These are phyloP conservation scores for Drosophila falleni DNA, from an alignment of 2,888 invertebrate genomes.

Conservation along the genomic window DNA sequence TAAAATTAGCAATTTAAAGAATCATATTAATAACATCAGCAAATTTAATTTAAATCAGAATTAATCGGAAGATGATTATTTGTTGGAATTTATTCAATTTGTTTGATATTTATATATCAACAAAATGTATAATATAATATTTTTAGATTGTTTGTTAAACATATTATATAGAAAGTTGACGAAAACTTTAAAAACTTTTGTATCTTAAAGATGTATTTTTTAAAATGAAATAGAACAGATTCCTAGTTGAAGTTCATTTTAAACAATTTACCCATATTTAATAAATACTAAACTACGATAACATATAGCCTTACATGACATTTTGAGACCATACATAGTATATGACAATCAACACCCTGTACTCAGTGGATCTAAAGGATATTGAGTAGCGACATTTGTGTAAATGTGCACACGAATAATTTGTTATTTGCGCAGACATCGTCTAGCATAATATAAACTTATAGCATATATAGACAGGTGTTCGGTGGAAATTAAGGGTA, in stretches of 20 bases:
- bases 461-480: slow-evolving; percentile 49
- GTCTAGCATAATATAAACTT: slow-evolving; percentile 31
- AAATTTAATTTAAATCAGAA: too few relatives aligned
- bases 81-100: too few relatives aligned
- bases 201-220: neutral
- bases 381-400: slow-evolving; percentile 22
- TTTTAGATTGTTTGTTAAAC: neutral
- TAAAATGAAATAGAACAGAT: neutral
- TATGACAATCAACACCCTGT: neutral
- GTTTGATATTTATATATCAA: neutral
- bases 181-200: neutral
- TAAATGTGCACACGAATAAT: slow-evolving; percentile 49
- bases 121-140: neutral
- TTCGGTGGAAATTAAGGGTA: neutral
- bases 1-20: neutral
- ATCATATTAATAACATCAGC: neutral
- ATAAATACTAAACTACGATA: neutral
- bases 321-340: neutral
- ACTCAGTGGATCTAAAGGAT: slow-evolving; percentile 8
- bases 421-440: slow-evolving; percentile 52
- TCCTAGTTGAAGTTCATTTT: neutral
- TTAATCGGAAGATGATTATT: too few relatives aligned
- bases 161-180: neutral
- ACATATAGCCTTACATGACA: neutral
- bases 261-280: neutral